Conservation (phyloP, 2,113 vertebrate genomes). For the Anas platyrhynchos region DNA sequence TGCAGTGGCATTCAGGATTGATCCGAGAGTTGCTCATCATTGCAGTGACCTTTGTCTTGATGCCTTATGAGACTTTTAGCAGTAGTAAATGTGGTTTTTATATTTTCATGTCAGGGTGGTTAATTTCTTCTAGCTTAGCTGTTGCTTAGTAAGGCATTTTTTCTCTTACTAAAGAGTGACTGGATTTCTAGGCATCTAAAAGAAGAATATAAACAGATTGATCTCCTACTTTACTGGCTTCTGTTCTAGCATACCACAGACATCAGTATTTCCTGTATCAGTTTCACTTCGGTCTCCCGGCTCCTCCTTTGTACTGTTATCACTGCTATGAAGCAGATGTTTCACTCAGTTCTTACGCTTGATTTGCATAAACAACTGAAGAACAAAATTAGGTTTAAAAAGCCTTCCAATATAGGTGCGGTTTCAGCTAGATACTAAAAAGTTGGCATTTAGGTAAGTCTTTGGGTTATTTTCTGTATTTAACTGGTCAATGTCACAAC, state of each 20-base stretch:
- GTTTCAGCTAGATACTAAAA: background rate
- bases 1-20: background rate
- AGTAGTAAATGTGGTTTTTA: fast-evolving
- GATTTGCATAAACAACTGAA: slow-evolving; percentile 49
- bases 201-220: background rate
- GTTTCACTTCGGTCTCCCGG: slow-evolving; percentile 22
- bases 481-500: background rate
- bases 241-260: background rate
- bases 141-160: background rate
- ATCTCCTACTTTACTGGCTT: background rate
- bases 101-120: background rate
- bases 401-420: background rate
- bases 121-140: background rate
- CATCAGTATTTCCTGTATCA: background rate
- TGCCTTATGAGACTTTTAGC: background rate
- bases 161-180: background rate
- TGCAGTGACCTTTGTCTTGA: background rate
- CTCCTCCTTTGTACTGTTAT: slow-evolving; percentile 14
- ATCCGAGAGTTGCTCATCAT: background rate
- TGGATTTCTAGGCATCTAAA: background rate
- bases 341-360: slow-evolving; percentile 13
- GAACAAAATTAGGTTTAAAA: background rate
- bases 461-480: background rate
- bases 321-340: slow-evolving; percentile 22
- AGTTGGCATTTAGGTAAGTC: background rate